A percentile compares a stretch with the other conserved stretches of the same genome.
These are phyloP conservation scores for Hypena proboscidalis DNA, from an alignment of 2,888 invertebrate species.

Conservation along the genomic window DNA sequence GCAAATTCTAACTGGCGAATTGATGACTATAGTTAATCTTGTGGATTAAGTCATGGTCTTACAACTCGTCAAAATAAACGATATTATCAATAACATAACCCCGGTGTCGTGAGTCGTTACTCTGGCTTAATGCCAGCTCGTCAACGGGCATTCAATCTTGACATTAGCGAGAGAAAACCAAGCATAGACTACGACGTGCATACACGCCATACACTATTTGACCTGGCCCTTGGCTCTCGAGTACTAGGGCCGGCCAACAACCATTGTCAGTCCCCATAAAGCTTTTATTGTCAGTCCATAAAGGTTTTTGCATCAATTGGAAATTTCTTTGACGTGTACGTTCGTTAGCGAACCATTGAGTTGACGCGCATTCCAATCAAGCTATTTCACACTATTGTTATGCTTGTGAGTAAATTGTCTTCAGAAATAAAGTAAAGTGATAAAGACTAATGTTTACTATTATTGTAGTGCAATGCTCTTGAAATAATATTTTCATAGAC, in stretches of 20 bases:
- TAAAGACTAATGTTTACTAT: constrained; percentile 4
- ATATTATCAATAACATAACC: constrained; percentile 43
- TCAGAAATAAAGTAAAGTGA: constrained; percentile 23
- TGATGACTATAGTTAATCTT: too few relatives aligned
- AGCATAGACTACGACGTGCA: constrained; percentile 12
- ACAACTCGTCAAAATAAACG: not conserved
- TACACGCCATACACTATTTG: constrained; percentile 15
- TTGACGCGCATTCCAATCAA: constrained; percentile 32
- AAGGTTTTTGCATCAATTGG: constrained; percentile 36
- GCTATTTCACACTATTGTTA: constrained; percentile 47
- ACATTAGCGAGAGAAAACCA: constrained; percentile 41
- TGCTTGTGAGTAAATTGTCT: constrained; percentile 46
- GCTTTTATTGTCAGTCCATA: too few relatives aligned
- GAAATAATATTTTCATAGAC: too few relatives aligned
- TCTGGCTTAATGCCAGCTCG: constrained; percentile 48
- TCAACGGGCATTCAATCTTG: constrained; percentile 45
- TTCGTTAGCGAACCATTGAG: constrained; percentile 57
- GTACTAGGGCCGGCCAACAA: constrained; percentile 26
- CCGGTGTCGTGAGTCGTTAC: constrained; percentile 37
- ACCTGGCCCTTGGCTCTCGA: constrained; percentile 32
- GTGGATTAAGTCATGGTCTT: too few relatives aligned
- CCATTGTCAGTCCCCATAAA: constrained; percentile 37
- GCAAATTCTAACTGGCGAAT: too few relatives aligned
- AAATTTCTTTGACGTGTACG: constrained; percentile 34
- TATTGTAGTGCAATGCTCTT: too few relatives aligned